Evolutionary conservation across 2,113 vertebrate genomes (phyloP), one percentile per base, ranked within the genome.

Genomic region (Ivindomyrus marchei): DNA sequence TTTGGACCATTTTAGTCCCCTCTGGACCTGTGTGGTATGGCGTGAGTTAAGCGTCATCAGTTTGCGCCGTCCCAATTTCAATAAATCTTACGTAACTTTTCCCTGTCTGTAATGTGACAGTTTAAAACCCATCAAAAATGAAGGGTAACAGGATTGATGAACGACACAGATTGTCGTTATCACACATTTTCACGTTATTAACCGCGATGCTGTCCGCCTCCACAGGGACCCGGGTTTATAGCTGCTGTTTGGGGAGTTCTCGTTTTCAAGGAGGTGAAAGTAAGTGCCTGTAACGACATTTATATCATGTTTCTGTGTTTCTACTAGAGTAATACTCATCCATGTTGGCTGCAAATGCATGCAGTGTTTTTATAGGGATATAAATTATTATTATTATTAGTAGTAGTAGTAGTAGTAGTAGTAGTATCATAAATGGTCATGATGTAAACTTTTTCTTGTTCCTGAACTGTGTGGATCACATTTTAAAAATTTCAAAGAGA

Each of bases 261-360:
- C 27, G 91, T 97, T 2, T 97, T 97, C 93, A 97, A 96, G 90
- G 97, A 97, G 95, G 96, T 97, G 90, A 95, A 96, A 95, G 97
- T 97, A 95, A 91, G 94, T 92, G 56, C 1, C 5, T 15, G 9
- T 4, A 27, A 42, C 39, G 13, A n/a, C 50, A 62, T 58, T 70
- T n/a, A 21, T 8, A 27, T 49, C 27, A 3, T 8, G 24, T 50
- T 77, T 80, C 74, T 80, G 1, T 8, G 24, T 50, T 77, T 80
- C 74, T 80, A 3, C 17, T 80, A 19, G 5, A 80, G 74, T 17
- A 39, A 42, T 7, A 4, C n/a, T 70, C n/a, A 70, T 31, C 36
- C 74, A 17, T 39, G 31, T 80, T 80, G 70, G 31, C 31, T 39
- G 36, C 36, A 42, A 80, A 42, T 19, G 39, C 39, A 80, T 36